Evolutionary conservation across 2,113 vertebrate genomes (phyloP).

Genomic region (Lepus europaeus): DNA sequence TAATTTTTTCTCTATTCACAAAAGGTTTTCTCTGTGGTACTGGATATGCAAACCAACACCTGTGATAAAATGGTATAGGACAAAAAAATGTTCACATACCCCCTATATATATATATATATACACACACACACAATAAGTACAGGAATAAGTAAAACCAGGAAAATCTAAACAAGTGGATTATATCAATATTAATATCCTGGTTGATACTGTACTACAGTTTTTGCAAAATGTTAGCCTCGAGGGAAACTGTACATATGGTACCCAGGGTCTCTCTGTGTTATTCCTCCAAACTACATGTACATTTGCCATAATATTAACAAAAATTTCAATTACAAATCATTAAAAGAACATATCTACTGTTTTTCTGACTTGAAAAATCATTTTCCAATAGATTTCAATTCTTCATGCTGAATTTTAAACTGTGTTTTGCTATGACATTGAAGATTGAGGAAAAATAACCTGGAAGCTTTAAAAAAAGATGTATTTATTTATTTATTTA

Average conservation of each 20-base stretch:
- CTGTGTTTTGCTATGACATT: neutral
- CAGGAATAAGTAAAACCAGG: neutral
- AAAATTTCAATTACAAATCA: neutral
- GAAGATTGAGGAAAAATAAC: neutral
- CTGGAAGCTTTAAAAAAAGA: too few species aligned
- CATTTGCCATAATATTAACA: neutral
- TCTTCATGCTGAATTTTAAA: slow-evolving; percentile 17
- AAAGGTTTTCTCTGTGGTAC: neutral
- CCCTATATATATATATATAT: neutral
- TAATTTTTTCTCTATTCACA: neutral
- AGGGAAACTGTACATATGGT: too few species aligned
- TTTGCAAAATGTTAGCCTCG: neutral
- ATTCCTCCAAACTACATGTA: neutral
- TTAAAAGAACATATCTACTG: neutral
- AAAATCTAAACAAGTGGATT: neutral
- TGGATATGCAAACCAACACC: neutral
- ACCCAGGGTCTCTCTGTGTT: neutral
- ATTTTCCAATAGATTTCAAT: neutral
- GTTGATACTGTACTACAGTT: neutral
- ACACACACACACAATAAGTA: neutral
- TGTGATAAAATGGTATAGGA: neutral
- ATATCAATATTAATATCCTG: neutral
- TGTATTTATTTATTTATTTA: too few species aligned
- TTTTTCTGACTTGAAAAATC: neutral
- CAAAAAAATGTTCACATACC: neutral